Percentiles rank a stretch among this genome's conserved stretches.
Evolutionary conservation across 2,113 vertebrate genomes (phyloP).

Genomic region (Procavia capensis): DNA sequence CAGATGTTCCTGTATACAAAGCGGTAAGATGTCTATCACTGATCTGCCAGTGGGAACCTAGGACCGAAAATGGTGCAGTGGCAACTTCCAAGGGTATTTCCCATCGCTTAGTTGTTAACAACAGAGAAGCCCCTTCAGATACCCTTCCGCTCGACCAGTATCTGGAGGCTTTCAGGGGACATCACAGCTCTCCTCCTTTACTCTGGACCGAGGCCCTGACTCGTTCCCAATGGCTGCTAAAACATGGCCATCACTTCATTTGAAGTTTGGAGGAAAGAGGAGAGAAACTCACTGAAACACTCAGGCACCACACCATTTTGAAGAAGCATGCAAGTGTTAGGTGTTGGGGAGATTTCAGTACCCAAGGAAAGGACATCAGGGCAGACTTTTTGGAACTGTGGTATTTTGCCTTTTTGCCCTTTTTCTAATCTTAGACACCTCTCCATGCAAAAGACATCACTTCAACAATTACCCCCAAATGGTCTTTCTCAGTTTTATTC

Average conservation of each 20-base stretch:
- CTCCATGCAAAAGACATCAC: slow-evolving; percentile 29
- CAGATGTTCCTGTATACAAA: neutral
- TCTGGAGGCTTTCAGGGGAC: neutral
- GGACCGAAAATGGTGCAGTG: neutral
- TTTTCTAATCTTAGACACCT: neutral
- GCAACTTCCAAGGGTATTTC: slow-evolving; percentile 47
- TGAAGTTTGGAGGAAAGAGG: neutral
- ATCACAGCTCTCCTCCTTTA: neutral
- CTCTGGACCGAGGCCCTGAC: neutral
- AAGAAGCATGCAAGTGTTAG: neutral
- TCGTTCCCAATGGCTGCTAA: neutral
- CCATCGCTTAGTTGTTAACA: neutral
- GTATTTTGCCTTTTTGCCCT: slow-evolving; percentile 9
- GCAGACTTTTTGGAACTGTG: neutral
- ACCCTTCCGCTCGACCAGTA: neutral
- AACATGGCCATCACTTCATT: neutral
- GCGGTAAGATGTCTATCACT: neutral
- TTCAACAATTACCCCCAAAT: slow-evolving; percentile 39
- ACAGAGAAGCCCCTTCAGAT: neutral
- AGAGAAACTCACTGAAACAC: neutral
- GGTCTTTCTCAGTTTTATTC: slow-evolving; percentile 58
- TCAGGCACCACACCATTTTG: neutral
- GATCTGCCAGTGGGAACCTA: neutral
- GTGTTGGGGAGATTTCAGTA: neutral
- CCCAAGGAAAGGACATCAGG: neutral